phyloP scores from a whole-genome alignment of 2,888 invertebrate species.

The Sepiola atlantica region DNA sequence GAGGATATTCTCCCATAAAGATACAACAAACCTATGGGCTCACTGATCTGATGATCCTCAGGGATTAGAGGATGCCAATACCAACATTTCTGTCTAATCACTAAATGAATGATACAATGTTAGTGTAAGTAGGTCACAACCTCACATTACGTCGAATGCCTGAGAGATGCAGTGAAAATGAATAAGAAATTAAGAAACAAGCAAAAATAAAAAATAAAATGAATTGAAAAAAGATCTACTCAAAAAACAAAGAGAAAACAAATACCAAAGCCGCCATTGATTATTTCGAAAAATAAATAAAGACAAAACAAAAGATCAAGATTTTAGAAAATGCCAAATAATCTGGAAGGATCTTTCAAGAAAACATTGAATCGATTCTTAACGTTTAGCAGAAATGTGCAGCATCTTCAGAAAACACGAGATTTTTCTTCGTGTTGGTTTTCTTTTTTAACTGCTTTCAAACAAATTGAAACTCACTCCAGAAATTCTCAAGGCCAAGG shows the following conservation, averaged over 20 bases:
- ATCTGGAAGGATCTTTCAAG: not conserved
- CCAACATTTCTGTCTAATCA: not conserved
- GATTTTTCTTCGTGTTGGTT: not conserved
- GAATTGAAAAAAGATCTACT: not conserved
- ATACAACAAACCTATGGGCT: not conserved
- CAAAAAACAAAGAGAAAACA: not conserved
- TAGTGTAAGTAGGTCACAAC: not conserved
- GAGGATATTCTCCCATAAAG: too few relatives aligned
- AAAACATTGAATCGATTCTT: not conserved
- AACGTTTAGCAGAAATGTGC: not conserved
- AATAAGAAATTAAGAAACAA: not conserved
- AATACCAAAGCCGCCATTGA: not conserved
- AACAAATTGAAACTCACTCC: not conserved
- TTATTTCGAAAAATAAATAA: not conserved
- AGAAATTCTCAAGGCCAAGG: constrained; percentile 4
- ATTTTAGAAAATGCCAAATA: not conserved
- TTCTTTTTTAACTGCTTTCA: not conserved
- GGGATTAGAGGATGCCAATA: not conserved
- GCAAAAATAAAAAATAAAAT: not conserved
- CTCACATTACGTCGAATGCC: not conserved
- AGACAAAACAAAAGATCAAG: not conserved
- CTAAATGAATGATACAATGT: not conserved
- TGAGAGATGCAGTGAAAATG: not conserved
- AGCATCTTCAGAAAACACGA: not conserved
- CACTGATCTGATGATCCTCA: not conserved